Base-by-base conservation (phyloP, 2,888 invertebrate genomes). In the Aleiodes testaceus region DNA sequence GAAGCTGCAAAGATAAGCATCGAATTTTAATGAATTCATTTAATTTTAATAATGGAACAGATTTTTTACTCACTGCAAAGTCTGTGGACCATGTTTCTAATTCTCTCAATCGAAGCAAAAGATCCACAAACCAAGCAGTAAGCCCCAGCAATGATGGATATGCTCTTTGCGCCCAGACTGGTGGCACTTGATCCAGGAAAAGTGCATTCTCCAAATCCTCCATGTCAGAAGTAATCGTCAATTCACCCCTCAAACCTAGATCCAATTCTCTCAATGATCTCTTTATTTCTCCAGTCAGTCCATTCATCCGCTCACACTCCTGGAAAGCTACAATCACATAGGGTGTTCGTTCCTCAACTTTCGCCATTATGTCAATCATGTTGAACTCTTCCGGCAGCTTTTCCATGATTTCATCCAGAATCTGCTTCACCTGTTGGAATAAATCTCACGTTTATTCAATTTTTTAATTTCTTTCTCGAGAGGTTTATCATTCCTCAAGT, bases 281-380 rank as follows among this genome's bases (percentile, higher is more conserved):
- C 80, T 96, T 95, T 88, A 98, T 94, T 89, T 97, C 97, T 1
- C 93, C 92, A 0, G 96, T 97, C 44, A 98, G 89, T 79, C 92
- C 92, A 88, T 98, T 98, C 97, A 98, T 98, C 61, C 98, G 90
- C 87, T 98, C 98, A 83, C 97, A 97, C 88, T 98, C 98, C 86
- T 98, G 96, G 83, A 96, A 95, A 0, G 96, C 96, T 0, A 98
- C 98, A 69, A 98, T 97, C 0, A 98, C 97, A 84, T 97, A 98
- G 0, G 98, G 98, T 0, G 97, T 97, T 67, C 97, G 90, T 84
- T 98, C 98, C 86, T 98, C 98, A 2, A 96, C 95, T 87, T 97
- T 97, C 2, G 94, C 95, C 93, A 96, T 96, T 74, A 98, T 95
- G 87, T 98, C 98, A 0, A 90, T 87, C 96, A 98, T 97, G 85